Percentiles rank a stretch among this genome's conserved stretches.
Conservation (phyloP, 2,797 vertebrate genomes). For the Chaunax sp. region DNA sequence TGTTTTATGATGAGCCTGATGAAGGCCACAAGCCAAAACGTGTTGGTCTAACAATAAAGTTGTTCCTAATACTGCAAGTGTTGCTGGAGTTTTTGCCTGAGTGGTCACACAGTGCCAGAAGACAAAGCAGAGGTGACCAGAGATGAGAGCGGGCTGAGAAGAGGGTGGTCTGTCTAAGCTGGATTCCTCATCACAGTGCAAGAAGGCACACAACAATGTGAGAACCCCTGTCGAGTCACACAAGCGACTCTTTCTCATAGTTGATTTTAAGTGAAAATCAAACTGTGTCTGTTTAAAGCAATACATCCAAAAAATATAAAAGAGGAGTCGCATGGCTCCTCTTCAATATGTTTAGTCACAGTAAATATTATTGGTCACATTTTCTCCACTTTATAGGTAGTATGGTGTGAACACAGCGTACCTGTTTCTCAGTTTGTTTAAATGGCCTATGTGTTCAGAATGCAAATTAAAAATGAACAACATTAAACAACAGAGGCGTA, state of each 20-base stretch:
- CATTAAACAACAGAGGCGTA: no score
- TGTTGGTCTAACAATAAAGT: no score
- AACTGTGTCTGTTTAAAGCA: background rate
- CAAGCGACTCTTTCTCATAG: background rate
- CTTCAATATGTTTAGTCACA: background rate
- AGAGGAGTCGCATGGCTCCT: background rate
- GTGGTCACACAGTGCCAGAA: background rate
- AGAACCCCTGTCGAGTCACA: background rate
- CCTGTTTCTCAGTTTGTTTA: no score
- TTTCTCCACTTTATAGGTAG: no score
- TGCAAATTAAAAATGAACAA: background rate
- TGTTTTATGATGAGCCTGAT: no score
- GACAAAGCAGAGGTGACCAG: background rate
- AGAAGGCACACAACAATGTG: constrained; percentile 27
- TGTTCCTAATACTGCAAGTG: no score
- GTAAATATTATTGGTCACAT: background rate
- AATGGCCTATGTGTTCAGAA: background rate
- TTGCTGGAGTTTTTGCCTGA: no score
- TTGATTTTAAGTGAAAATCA: background rate
- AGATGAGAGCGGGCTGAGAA: background rate
- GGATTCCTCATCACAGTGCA: constrained; percentile 12
- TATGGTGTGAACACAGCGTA: no score
- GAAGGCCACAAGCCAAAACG: no score
- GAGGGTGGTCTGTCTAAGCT: background rate
- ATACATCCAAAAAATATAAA: background rate